Evolutionary conservation across 1,140 invertebrate species (phyloP).

Genomic region (Panagrolaimus sp.): DNA sequence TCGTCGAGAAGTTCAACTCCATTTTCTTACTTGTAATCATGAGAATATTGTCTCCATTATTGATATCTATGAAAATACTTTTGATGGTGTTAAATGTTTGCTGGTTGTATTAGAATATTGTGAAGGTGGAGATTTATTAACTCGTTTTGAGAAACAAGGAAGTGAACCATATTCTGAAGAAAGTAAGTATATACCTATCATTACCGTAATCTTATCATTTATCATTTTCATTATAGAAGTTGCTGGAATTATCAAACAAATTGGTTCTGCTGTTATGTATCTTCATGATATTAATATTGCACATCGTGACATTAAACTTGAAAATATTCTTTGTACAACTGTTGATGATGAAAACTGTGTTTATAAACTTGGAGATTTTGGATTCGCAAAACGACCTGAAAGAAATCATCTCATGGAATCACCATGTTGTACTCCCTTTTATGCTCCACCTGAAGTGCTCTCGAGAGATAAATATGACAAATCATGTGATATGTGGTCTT

Average conservation of each 20-base stretch:
- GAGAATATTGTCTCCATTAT: conserved; percentile 85
- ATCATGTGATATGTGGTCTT: conserved; percentile 95
- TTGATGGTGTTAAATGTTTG: conserved; percentile 80
- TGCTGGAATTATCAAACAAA: conserved; percentile 86
- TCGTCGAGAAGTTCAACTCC: conserved; percentile 85
- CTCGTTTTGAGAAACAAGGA: conserved; percentile 52
- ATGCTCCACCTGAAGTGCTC: conserved; percentile 87
- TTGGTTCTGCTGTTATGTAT: conserved; percentile 88
- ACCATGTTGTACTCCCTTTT: conserved; percentile 96
- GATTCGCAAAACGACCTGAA: conserved; percentile 93
- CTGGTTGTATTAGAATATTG: conserved; percentile 97
- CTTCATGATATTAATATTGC: conserved; percentile 91
- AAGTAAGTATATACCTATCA: conserved; percentile 27
- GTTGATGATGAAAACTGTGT: conserved; percentile 66
- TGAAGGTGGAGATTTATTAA: conserved; percentile 92
- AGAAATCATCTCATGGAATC: conserved; percentile 76
- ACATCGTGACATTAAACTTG: conserved; percentile 80
- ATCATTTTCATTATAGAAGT: conserved; percentile 67
- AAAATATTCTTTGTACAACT: conserved; percentile 76
- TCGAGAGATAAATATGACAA: conserved; percentile 96
- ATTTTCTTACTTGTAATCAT: conserved; percentile 81
- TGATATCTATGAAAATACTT: conserved; percentile 93
- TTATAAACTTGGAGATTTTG: conserved; percentile 94
- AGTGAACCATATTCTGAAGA: conserved; percentile 52
- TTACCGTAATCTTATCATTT: background rate